Evolutionary conservation across 2,888 invertebrate species (phyloP), one percentile per base, ranked within the genome.

Genomic region (Habrosyne pyritoides): DNA sequence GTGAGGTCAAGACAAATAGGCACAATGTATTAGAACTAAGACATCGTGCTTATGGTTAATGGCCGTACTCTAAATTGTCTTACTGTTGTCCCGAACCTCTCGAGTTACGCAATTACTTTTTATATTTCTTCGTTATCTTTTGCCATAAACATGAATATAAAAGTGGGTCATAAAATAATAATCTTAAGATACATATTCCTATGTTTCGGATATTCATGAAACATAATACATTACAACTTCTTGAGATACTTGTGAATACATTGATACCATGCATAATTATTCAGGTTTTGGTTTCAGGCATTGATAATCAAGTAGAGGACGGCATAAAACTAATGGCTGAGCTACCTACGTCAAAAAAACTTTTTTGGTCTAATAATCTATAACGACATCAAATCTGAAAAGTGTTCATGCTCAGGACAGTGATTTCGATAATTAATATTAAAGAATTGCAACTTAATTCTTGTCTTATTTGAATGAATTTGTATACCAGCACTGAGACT

Each of bases 1-100:
- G 77, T 73, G 75, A 75, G 81, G 70, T 76, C 83, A 76, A 58
- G 54, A 64, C 69, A 61, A 70, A 67, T 77, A 77, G 79, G 56
- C 67, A 66, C 61, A 53, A 68, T 70, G 70, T 73, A 73, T 71
- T 77, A 75, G 69, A 69, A 72, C 64, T 72, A 69, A 73, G 72
- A 72, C 67, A 67, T 69, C 71, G 66, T 60, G 60, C 61, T 59
- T 56, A 50, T 63, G 57, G 63, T 72, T 74, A 79, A 81, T 75
- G 71, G 63, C 52, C 66, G 63, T 60, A 59, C 57, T 69, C 58
- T 54, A 63, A 71, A 63, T 66, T 69, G 67, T 71, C 55, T 56
- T 54, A 53, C 22, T 61, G 52, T 60, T 57, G 62, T 61, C 54
- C 65, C 58, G 60, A 53, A 59, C 57, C 52, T 58, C 67, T 69